phyloP scores from a whole-genome alignment of 2,113 vertebrate species.

The Scomber japonicus region DNA sequence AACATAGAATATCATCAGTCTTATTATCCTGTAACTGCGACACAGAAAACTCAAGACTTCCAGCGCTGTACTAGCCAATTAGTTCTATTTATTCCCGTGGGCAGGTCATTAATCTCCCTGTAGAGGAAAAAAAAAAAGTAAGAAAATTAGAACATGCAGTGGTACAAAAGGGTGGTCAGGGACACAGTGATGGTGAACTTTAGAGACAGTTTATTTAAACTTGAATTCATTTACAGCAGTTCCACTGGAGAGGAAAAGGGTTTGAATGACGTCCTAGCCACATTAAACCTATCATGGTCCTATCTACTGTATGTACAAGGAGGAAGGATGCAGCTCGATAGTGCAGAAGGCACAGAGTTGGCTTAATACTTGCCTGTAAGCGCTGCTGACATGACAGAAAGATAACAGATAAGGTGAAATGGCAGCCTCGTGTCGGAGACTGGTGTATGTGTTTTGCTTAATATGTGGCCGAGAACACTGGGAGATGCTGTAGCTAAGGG shows the following conservation, averaged over 20 bases:
- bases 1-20: not conserved
- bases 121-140: too few species aligned
- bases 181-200: conserved; percentile 34
- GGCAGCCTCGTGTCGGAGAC: conserved; percentile 28
- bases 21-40: not conserved
- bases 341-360: conserved; percentile 85
- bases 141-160: not conserved
- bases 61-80: not conserved
- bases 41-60: not conserved
- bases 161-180: not conserved
- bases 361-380: conserved; percentile 75
- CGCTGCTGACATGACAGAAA: conserved; percentile 53
- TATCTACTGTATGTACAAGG: conserved; percentile 75
- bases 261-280: conserved; percentile 51
- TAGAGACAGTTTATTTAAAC: conserved; percentile 78
- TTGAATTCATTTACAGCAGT: conserved; percentile 76
- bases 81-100: not conserved
- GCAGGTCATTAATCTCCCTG: conserved; percentile 27
- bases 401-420: conserved; percentile 23
- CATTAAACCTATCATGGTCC: conserved; percentile 61
- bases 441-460: not conserved
- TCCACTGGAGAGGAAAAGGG: conserved; percentile 58
- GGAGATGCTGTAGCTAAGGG: conserved; percentile 27
- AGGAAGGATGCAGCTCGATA: conserved; percentile 69
- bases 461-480: not conserved